Conservation (phyloP, 2,888 invertebrate species). For the Artemia sinica region DNA sequence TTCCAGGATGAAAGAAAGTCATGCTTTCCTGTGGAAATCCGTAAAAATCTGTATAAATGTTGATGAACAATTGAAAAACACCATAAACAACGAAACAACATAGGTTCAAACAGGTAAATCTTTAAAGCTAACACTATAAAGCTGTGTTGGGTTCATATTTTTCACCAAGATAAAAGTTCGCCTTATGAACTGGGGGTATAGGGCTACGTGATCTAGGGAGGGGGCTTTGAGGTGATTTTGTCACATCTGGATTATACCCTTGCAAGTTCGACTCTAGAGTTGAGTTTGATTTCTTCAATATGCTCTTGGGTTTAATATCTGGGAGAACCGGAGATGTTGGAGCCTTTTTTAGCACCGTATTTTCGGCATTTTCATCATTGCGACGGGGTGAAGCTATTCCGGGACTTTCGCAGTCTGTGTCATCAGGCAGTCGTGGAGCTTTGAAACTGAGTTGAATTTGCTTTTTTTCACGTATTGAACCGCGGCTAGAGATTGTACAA, state of each 20-base stretch:
- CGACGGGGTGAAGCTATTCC: neutral
- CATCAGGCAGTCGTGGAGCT: constrained; percentile 19
- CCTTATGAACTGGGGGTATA: constrained; percentile 7
- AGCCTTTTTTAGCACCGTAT: neutral
- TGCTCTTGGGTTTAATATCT: constrained; percentile 28
- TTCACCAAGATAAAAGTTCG: constrained; percentile 5
- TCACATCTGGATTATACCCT: constrained; percentile 1
- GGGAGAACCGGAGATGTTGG: constrained; percentile 21
- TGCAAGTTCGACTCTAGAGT: constrained; percentile 25
- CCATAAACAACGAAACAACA: no score
- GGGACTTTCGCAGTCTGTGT: neutral
- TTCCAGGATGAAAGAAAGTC: no score
- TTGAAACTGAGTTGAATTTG: constrained; percentile 24
- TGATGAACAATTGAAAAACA: no score
- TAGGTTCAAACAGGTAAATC: no score
- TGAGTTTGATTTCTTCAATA: constrained; percentile 29
- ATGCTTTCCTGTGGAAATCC: no score
- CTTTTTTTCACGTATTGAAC: constrained; percentile 22
- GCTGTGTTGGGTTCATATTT: constrained; percentile 5
- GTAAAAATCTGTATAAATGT: no score
- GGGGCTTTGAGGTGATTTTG: constrained; percentile 11
- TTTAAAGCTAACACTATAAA: neutral
- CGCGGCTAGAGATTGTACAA: constrained; percentile 24
- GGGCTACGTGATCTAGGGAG: constrained; percentile 9
- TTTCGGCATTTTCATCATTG: neutral